Evolutionary conservation across 2,113 vertebrate genomes (phyloP), one percentile per base, ranked within the genome.

Genomic region (Callipepla squamata): DNA sequence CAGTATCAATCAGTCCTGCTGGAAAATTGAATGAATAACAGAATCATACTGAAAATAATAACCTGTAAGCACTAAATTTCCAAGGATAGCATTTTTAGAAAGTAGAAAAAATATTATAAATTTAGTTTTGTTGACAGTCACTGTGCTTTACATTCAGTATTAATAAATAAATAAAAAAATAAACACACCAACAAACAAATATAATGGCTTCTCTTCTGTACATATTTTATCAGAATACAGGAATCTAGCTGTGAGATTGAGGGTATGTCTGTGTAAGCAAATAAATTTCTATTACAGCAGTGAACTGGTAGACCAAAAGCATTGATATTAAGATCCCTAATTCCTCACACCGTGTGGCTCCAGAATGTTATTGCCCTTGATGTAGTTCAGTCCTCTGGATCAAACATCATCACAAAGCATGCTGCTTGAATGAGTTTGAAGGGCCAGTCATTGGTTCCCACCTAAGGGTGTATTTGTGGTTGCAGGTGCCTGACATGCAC

Each of bases 391-490:
- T 67, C 6, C 48, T 36, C 45, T 67, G 30, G 11, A 45, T 2
- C 3, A 3, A 86, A 45, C 10, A 7, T 6, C 7, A 2, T 14
- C 30, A 70, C 1, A 3, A 89, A 77, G 48, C 10, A n/a, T 3
- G 7, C 21, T 57, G 7, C 22, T 34, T 85, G 48, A 68, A 82
- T 25, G 1, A 47, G 28, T 76, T 38, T 23, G 42, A 82, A 75
- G 42, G 21, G 7, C 5, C 12, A 55, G 21, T 45, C 13, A 55
- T 67, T 36, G 7, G 32, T 80, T 91, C 25, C 36, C 36, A 7
- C 11, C 0, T 4, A 26, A 50, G 2, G 4, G 1, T 15, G 18
- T 4, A 2, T 20, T 50, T 67, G n/a, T 74, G 11, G 38, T n/a
- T 75, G 20, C 26, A 45, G 12, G 14, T n/a, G 20, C 11, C 25